Evolutionary conservation across 2,888 invertebrate species (phyloP), one percentile per base, ranked within the genome.

Genomic region (Drosophila longiperda): DNA sequence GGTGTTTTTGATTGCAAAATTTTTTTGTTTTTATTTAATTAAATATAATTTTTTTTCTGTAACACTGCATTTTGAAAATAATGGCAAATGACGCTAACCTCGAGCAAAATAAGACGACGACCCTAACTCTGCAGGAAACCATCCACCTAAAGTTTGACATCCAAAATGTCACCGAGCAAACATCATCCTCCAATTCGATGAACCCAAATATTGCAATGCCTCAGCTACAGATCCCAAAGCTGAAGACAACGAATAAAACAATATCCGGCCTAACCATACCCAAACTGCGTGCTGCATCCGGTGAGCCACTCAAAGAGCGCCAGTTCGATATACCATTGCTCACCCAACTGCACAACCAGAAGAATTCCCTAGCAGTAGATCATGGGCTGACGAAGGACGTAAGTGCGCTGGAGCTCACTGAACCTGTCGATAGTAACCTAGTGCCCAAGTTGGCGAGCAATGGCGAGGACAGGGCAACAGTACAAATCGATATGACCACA

Each of bases 401-500:
- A 3, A 26, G 23, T 1, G 54, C 54, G n/a, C 34, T 89, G 11
- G 63, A 76, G 3, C 57, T 88, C 3, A 55, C 45, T 1, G 26
- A 49, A 38, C 11, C 36, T 2, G 78, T 78, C 33, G 66, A 73
- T 40, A 55, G 60, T 3, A 66, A 49, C 38, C 70, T 68, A 54
- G 58, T 26, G 29, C 49, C 66, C 68, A 48, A 71, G 70, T 34
- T 32, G 15, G 12, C 12, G 32, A 48, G 11, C n/a, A 54, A 36
- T 8, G 4, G 15, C 12, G 45, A 45, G 26, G n/a, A 38, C 26
- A 4, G 26, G 12, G 12, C 40, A 11, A 8, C 63, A 15, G 26
- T 73, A 11, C 67, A 77, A 11, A 92, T 92, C 23, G 92, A 92
- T 72, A 66, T 92, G 59, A 89, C 91, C 11, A 57, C 81, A 5